Evolutionary conservation across 2,888 invertebrate species (phyloP).

Genomic region (Steinernema carpocapsae): DNA sequence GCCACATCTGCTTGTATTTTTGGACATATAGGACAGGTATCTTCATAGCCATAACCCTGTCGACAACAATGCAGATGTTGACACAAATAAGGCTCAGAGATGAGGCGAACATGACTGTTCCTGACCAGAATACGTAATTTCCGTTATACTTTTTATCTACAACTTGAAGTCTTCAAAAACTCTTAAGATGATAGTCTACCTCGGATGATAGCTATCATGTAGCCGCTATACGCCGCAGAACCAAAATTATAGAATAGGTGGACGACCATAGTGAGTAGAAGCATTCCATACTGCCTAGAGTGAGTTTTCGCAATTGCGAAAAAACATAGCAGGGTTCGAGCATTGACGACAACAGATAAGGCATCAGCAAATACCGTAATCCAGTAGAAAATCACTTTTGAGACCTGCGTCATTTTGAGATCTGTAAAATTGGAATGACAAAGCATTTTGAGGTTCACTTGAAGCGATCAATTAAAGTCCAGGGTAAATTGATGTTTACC

Average conservation of each 20-base stretch:
- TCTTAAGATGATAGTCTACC: no score
- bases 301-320: no score
- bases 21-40: background rate
- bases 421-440: background rate
- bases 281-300: constrained; percentile 18
- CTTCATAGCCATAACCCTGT: background rate
- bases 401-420: background rate
- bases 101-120: background rate
- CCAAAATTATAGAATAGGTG: background rate
- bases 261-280: background rate
- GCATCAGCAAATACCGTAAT: background rate
- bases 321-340: background rate
- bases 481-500: no score
- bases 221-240: background rate
- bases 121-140: background rate
- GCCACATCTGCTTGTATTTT: background rate
- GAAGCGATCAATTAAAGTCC: no score
- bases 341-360: background rate
- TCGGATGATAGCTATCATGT: background rate
- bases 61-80: constrained; percentile 3
- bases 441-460: no score
- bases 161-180: no score
- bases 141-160: no score
- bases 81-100: background rate
- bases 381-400: constrained; percentile 1